A percentile compares a stretch with the other conserved stretches of the same genome.
Conservation (phyloP, 2,113 vertebrate genomes). For the Zeus faber region DNA sequence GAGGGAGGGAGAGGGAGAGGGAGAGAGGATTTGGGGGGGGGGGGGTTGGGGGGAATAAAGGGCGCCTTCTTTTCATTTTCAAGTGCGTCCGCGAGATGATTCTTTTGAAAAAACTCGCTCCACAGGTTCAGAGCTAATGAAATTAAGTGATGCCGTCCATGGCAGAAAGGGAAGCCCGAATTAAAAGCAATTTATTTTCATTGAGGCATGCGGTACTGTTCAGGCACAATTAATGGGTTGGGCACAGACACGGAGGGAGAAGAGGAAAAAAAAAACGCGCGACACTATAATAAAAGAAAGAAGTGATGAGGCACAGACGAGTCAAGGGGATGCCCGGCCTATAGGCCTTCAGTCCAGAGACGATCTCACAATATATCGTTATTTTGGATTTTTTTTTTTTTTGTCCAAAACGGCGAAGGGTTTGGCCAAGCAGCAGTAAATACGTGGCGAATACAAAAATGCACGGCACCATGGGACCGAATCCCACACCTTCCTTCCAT, state of each 20-base stretch:
- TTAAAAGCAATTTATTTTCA: constrained; percentile 98
- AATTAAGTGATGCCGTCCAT: constrained; percentile 94
- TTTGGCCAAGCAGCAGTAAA: too few species aligned
- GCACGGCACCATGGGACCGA: too few species aligned
- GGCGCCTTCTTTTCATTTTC: constrained; percentile 90
- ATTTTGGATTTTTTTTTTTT: too few species aligned
- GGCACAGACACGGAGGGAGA: constrained; percentile 52
- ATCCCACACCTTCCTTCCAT: too few species aligned
- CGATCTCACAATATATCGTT: too few species aligned
- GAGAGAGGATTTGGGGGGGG: too few species aligned
- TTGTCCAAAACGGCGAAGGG: too few species aligned
- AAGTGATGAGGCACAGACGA: too few species aligned
- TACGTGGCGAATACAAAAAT: too few species aligned
- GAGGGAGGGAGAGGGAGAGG: constrained; percentile 59
- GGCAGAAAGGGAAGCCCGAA: constrained; percentile 84
- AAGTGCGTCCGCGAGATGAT: constrained; percentile 89
- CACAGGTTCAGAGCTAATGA: constrained; percentile 97
- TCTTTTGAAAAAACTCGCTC: constrained; percentile 91
- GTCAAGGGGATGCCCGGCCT: too few species aligned
- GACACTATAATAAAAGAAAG: too few species aligned
- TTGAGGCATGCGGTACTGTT: constrained; percentile 93
- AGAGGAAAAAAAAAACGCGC: constrained; percentile 33
- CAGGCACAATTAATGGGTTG: constrained; percentile 88
- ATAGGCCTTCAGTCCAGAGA: too few species aligned
- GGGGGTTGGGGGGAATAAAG: constrained; percentile 43